These are phyloP conservation scores for Napeogenes inachia DNA, from an alignment of 2,888 invertebrate species.

Conservation along the genomic window DNA sequence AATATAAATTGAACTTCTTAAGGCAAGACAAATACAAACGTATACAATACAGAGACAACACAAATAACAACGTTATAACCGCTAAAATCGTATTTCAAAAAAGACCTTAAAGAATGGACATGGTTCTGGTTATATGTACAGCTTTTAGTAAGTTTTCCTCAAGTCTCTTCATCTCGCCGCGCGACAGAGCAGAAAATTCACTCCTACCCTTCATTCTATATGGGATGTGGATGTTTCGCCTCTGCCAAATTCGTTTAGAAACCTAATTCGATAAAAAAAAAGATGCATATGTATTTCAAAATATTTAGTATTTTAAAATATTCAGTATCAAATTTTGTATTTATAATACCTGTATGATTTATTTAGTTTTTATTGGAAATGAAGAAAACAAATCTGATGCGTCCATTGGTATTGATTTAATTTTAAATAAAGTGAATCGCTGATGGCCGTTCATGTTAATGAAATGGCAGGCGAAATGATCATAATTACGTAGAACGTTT, in stretches of 20 bases:
- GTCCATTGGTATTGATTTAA: slow-evolving; percentile 37
- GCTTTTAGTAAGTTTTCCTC: slow-evolving; percentile 47
- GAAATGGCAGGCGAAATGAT: slow-evolving; percentile 70
- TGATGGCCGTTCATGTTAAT: slow-evolving; percentile 67
- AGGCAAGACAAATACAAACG: too few relatives aligned
- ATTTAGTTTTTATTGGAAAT: not conserved
- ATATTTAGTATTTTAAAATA: too few relatives aligned
- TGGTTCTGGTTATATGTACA: slow-evolving; percentile 27
- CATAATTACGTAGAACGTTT: slow-evolving; percentile 68
- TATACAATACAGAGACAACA: too few relatives aligned
- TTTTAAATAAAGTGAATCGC: slow-evolving; percentile 51
- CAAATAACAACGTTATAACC: slow-evolving; percentile 8
- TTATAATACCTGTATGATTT: too few relatives aligned
- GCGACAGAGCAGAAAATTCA: slow-evolving; percentile 66
- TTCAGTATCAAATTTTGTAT: too few relatives aligned
- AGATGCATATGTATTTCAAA: not conserved
- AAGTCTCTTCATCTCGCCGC: slow-evolving; percentile 55
- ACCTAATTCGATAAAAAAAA: not conserved
- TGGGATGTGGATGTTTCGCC: slow-evolving; percentile 42
- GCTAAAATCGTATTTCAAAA: slow-evolving; percentile 14
- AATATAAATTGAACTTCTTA: too few relatives aligned
- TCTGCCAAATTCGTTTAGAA: slow-evolving; percentile 24
- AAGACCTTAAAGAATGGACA: slow-evolving; percentile 15
- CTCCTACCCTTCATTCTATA: slow-evolving; percentile 59
- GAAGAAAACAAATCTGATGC: not conserved